Percentiles rank a stretch among this genome's conserved stretches.
phyloP scores from a whole-genome alignment of 2,113 vertebrate species.

The Euleptes europaea region DNA sequence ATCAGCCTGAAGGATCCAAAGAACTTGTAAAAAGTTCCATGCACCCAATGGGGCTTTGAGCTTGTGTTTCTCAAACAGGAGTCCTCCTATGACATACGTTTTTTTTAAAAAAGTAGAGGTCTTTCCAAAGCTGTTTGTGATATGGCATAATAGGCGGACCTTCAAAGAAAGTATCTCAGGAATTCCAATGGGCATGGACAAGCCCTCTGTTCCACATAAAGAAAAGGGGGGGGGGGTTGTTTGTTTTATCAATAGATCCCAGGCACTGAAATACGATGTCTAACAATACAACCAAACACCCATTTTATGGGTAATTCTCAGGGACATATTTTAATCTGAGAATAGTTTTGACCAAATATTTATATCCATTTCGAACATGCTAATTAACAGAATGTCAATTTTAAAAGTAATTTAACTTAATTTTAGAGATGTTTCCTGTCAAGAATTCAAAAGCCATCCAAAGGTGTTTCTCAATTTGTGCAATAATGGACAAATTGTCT shows the following conservation, averaged over 20 bases:
- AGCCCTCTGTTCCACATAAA: too few relatives aligned
- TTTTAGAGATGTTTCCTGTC: neutral
- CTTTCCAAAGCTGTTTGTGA: neutral
- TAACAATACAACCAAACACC: neutral
- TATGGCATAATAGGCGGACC: neutral
- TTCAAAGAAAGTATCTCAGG: neutral
- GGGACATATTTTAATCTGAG: neutral
- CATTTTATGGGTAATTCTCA: neutral
- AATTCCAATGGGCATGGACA: neutral
- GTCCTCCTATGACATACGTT: neutral
- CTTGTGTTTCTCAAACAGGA: neutral
- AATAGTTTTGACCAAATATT: conserved; percentile 19
- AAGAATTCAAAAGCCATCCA: neutral
- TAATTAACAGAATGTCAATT: conserved; percentile 46
- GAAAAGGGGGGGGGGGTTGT: too few relatives aligned
- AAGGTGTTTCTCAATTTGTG: neutral
- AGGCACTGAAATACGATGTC: neutral
- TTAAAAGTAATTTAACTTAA: conserved; percentile 50
- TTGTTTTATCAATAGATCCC: neutral
- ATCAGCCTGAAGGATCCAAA: neutral
- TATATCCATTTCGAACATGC: conserved; percentile 26
- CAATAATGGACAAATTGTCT: neutral
- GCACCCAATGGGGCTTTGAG: neutral
- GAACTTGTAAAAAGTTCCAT: neutral
- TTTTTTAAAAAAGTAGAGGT: neutral